Base-by-base conservation (phyloP, 2,113 vertebrate species). In the Embiotoca jacksoni region DNA sequence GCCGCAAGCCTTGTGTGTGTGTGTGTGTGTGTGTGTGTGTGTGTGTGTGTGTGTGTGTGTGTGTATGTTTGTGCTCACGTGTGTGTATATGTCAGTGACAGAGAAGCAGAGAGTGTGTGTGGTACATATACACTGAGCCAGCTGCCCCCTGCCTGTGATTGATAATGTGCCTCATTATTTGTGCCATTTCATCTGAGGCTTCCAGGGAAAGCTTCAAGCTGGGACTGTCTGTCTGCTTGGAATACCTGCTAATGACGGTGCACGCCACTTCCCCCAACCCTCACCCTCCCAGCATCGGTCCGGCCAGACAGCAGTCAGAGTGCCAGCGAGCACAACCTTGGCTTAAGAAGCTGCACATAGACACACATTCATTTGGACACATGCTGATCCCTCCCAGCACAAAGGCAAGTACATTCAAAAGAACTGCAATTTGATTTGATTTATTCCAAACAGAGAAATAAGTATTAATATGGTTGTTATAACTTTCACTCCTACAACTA, bases 151-250 rank as follows among this genome's bases (percentile, higher is more conserved):
- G 79, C 41, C 84, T 85, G 81, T 91, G 93, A 94, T 93, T 83
- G 84, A 92, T 94, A 86, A 80, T 87, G 80, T 55, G 79, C 59
- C 85, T 95, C 90, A 76, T 91, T 92, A 89, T 88, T 90, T 93
- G 80, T 93, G 84, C 82, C 83, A 81, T 92, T 91, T 94, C 83
- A 63, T 93, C 84, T 82, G 83, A 84, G 46, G 78, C 88, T 90
- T 72, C 84, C 81, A 62, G 83, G 88, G 82, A 77, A 75, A 76
- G 82, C 68, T 87, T 92, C 90, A 89, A 81, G 91, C 92, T 88
- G 91, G 54, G 72, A 67, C 7, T 50, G 72, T 88, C 83, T 91
- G 50, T 85, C 91, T 92, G 89, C 66, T 74, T 61, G 77, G 85
- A 91, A 89, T 91, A 89, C 69, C 85, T 89, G 85, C 58, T 94